phyloP scores from a whole-genome alignment of 2,888 invertebrate species.

The Oxycera nigricornis region DNA sequence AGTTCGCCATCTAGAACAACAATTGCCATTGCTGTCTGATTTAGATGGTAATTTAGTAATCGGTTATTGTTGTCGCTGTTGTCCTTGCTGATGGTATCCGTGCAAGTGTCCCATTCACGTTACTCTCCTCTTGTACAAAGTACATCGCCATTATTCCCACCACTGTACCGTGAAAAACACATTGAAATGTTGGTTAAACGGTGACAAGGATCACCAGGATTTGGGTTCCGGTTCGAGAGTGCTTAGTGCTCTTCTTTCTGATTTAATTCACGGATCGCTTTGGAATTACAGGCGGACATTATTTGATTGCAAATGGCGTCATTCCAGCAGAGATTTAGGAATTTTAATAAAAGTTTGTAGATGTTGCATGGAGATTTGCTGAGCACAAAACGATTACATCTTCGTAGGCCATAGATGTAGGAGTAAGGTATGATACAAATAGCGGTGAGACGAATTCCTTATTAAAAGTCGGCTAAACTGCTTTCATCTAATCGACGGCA shows the following conservation, averaged over 20 bases:
- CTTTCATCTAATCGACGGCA: no score
- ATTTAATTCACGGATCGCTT: slow-evolving; percentile 30
- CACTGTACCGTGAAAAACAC: slow-evolving; percentile 10
- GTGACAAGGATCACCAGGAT: background rate
- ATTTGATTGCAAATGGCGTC: slow-evolving; percentile 34
- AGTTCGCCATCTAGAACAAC: slow-evolving; percentile 8
- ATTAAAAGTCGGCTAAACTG: no score
- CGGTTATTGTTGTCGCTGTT: slow-evolving; percentile 14
- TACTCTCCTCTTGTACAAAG: background rate
- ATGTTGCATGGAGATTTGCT: no score
- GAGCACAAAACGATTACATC: no score
- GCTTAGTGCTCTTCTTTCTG: slow-evolving; percentile 11
- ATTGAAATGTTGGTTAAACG: slow-evolving; percentile 2
- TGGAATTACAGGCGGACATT: slow-evolving; percentile 21
- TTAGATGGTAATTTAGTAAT: slow-evolving; percentile 31
- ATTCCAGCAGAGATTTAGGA: slow-evolving; percentile 1
- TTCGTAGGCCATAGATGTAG: no score
- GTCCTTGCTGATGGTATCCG: slow-evolving; percentile 8
- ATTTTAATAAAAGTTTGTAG: slow-evolving; percentile 36
- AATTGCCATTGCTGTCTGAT: slow-evolving; percentile 20
- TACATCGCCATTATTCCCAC: background rate
- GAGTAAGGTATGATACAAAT: no score
- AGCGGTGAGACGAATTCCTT: no score
- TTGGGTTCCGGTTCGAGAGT: background rate
- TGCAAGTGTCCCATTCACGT: background rate